These are phyloP conservation scores for Picus viridis DNA, from an alignment of 2,797 vertebrate species.

Conservation along the genomic window DNA sequence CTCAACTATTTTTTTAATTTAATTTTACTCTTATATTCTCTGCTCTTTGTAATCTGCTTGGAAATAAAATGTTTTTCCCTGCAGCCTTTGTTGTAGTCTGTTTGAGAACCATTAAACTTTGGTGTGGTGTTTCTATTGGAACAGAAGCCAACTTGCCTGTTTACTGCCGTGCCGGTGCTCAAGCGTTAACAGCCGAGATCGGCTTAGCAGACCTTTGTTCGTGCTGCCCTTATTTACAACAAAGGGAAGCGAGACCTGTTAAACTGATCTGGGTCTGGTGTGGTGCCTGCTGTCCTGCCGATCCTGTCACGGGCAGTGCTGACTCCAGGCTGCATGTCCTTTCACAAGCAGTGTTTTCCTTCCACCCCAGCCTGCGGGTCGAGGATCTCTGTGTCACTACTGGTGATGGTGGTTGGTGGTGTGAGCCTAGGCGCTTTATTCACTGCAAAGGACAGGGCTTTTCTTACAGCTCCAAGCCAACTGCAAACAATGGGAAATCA, in stretches of 20 bases:
- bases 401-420: fast-evolving
- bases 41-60: conserved; percentile 76
- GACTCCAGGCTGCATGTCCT: fast-evolving
- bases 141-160: conserved; percentile 8
- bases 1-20: conserved; percentile 77
- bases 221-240: background rate
- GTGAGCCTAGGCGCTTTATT: background rate
- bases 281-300: background rate
- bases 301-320: background rate
- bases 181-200: background rate
- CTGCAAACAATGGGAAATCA: fast-evolving
- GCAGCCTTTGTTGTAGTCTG: conserved; percentile 70
- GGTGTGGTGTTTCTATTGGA: conserved; percentile 24
- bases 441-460: background rate
- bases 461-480: background rate
- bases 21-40: conserved; percentile 75
- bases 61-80: conserved; percentile 76
- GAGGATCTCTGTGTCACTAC: background rate
- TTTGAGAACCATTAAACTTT: conserved; percentile 56
- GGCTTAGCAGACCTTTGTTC: background rate
- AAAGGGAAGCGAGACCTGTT: background rate
- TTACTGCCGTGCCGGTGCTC: background rate
- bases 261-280: background rate
- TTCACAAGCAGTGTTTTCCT: fast-evolving
- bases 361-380: fast-evolving